Percentiles rank a stretch among this genome's conserved stretches.
Conservation (phyloP, 2,888 invertebrate species). For the Machimus rusticus region DNA sequence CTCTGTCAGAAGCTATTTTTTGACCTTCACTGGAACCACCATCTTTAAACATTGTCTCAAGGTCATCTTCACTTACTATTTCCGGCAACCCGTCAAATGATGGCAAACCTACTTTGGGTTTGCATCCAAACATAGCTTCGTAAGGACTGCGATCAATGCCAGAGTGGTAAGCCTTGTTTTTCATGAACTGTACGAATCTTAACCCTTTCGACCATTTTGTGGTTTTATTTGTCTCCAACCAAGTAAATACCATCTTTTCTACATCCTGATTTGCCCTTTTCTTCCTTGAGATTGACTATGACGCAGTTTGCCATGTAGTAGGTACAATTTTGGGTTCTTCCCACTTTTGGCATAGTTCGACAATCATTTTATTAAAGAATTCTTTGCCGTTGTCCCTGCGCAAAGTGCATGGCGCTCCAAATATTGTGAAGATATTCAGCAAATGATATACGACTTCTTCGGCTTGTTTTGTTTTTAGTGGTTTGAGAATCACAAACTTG, state of each 20-base stretch:
- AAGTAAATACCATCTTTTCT: slow-evolving; percentile 56
- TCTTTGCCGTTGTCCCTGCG: slow-evolving; percentile 49
- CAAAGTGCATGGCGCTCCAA: slow-evolving; percentile 49
- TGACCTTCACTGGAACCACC: too few species aligned
- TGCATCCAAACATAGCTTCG: slow-evolving; percentile 56
- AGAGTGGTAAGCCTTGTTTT: slow-evolving; percentile 58
- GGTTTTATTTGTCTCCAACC: slow-evolving; percentile 53
- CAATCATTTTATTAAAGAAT: slow-evolving; percentile 48
- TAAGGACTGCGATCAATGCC: slow-evolving; percentile 57
- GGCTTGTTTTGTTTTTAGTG: slow-evolving; percentile 52
- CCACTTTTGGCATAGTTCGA: slow-evolving; percentile 51
- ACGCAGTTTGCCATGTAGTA: slow-evolving; percentile 55
- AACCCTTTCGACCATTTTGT: slow-evolving; percentile 60
- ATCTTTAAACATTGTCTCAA: too few species aligned
- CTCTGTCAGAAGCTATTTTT: too few species aligned
- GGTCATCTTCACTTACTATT: too few species aligned
- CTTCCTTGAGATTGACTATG: slow-evolving; percentile 54
- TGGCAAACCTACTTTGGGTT: slow-evolving; percentile 46
- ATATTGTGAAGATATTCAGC: slow-evolving; percentile 50
- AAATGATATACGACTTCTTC: slow-evolving; percentile 56
- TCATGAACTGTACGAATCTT: slow-evolving; percentile 58
- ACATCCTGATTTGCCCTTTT: slow-evolving; percentile 54
- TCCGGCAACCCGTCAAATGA: background rate
- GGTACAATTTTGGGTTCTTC: slow-evolving; percentile 55
- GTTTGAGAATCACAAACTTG: slow-evolving; percentile 53